Evolutionary conservation across 2,797 vertebrate genomes (phyloP), one percentile per base, ranked within the genome.

Genomic region (Varecia variegata): DNA sequence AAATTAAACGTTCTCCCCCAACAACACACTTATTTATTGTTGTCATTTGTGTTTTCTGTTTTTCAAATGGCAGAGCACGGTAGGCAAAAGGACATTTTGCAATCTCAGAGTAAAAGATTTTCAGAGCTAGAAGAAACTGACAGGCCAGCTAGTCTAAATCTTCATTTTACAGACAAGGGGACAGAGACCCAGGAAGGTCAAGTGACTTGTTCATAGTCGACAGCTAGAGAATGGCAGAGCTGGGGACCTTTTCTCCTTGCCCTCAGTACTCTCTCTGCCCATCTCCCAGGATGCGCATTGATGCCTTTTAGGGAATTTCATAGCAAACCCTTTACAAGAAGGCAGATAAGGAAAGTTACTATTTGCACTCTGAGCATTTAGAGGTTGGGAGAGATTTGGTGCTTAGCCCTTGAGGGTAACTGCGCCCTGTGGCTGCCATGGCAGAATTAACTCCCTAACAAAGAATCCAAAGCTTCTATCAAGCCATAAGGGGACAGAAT

Each of bases 291-390:
- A 94, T 88, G 84, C 35, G 45, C 18, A 96, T 86, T 56, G 17
- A 38, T 88, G 50, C 92, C 94, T 97, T 97, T 97, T 96, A 97
- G 95, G 90, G 97, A 94, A 47, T 94, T 97, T 97, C 79, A 47
- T 96, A 83, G 95, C 65, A 94, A 96, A 45, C 25, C 79, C 86
- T 97, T 97, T 47, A 70, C 91, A 97, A 88, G 95, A 96, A 98
- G 97, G 30, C 65, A 92, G n/a, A 67, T 90, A 45, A 95, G 23
- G 74, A 87, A 94, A 45, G 45, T 92, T 95, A 89, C 23, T 47
- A 0, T 94, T 96, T 92, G 92, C 12, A 90, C 95, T 96, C 96
- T 90, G 90, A 95, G 96, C n/a, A 95, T 93, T 65, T 88, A 97
- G 95, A 92, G 47, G 83, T 60, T 94, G 62, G 85, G 96, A 97